phyloP scores from a whole-genome alignment of 2,797 vertebrate genomes.

The Gallinago nigripennis region DNA sequence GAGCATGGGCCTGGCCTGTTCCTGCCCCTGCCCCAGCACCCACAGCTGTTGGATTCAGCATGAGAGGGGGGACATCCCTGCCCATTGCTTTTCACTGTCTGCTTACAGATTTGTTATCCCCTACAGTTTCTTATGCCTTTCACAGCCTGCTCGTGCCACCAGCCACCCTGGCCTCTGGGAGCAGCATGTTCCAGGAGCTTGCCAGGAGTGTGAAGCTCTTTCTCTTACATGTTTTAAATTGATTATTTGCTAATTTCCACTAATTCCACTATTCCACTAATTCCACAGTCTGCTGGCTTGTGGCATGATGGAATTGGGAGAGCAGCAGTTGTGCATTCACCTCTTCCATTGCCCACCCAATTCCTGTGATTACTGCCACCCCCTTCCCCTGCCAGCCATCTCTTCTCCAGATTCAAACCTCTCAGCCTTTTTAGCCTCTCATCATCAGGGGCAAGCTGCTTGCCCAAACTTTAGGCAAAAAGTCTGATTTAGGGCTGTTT shows the following conservation, averaged over 20 bases:
- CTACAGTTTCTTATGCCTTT: background rate
- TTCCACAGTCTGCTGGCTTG: background rate
- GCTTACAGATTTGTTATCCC: background rate
- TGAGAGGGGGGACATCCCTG: background rate
- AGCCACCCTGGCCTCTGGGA: background rate
- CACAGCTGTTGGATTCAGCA: background rate
- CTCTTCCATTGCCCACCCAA: accelerated
- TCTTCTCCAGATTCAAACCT: background rate
- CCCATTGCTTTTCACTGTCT: background rate
- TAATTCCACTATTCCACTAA: no score
- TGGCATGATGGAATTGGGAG: background rate
- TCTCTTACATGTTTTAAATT: background rate
- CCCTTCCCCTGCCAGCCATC: accelerated
- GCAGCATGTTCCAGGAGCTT: background rate
- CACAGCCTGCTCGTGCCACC: background rate
- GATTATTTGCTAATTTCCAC: background rate
- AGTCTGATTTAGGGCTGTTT: background rate
- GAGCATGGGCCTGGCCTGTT: background rate
- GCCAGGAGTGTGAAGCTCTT: background rate
- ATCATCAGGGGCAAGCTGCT: background rate
- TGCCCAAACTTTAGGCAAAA: background rate
- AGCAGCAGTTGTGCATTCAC: background rate
- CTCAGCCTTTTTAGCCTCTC: background rate
- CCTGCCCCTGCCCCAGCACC: background rate
- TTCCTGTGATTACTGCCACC: background rate